A percentile compares a stretch with the other conserved stretches of the same genome.
Conservation (phyloP, 2,797 vertebrate genomes). For the Darevskia mixta region DNA sequence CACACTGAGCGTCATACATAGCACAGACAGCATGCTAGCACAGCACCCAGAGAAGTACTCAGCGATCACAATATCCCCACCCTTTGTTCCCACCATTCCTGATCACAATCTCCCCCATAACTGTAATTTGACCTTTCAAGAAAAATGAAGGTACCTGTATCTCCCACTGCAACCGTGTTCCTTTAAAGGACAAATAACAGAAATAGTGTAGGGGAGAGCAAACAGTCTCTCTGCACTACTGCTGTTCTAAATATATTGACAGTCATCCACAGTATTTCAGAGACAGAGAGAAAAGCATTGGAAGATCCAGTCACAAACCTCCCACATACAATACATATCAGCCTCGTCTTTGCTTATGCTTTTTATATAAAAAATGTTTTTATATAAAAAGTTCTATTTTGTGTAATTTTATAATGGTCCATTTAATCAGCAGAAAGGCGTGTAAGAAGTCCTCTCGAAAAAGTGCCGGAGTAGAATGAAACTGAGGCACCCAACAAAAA, state of each 20-base stretch:
- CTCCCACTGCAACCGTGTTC: no score
- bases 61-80: neutral
- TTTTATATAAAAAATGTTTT: no score
- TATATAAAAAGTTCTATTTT: no score
- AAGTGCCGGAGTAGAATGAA: neutral
- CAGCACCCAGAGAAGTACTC: neutral
- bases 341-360: neutral
- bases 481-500: slow-evolving; percentile 7
- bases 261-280: neutral
- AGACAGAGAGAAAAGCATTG: neutral
- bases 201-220: neutral
- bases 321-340: neutral
- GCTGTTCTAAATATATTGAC: neutral
- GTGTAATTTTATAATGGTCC: no score
- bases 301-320: neutral
- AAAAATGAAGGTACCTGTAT: neutral
- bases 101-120: neutral
- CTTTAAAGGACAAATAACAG: neutral
- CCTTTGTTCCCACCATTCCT: neutral
- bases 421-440: no score
- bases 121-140: neutral
- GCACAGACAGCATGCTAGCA: no score
- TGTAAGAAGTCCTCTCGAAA: neutral
- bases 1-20: neutral
- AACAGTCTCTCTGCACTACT: neutral